Base-by-base conservation (phyloP, 2,797 vertebrate species). In the Sternotherus odoratus region DNA sequence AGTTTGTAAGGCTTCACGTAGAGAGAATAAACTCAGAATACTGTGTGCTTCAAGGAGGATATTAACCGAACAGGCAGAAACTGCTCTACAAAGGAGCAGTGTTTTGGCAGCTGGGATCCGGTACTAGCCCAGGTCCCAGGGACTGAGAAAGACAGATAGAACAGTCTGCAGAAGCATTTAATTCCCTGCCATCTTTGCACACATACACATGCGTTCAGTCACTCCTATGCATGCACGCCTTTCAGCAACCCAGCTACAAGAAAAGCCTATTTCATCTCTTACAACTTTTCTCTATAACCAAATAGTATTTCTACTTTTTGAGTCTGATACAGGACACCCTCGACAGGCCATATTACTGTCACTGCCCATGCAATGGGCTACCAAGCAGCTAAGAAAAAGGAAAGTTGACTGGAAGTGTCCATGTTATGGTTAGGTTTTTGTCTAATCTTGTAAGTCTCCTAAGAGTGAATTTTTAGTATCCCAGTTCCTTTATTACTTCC, bases 1-100 rank as follows among this genome's bases (percentile, higher is more conserved):
- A 89, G 79, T 11, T 77, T 89, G 89, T 90, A 75, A 95, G 81
- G 95, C 95, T 94, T 85, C 92, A 92, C 91, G 95, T 95, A 82
- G 46, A 77, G 46, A 95, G 88, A 97, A 96, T 77, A 97, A 46
- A 95, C 86, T 77, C 81, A 46, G 78, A 10, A 90, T 83, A 91
- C 56, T 91, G 89, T 66, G 21, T 72, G 84, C 82, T 54, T 36
- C 82, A 86, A 16, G 77, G 66, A 50, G 33, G 13, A 5, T 2
- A 88, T 82, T 39, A 23, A 77, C 72, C 83, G 4, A 84, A 39
- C 48, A 26, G 24, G 43, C 92, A 91, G 94, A 95, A 96, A 95
- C 56, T 89, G 0, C 5, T 30, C 77, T 54, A 69, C 39, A 85
- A 83, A 91, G 28, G 12, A 92, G 88, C 30, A 69, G 16, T 74